Evolutionary conservation across 2,113 vertebrate genomes (phyloP).

Genomic region (Phoxinus phoxinus): DNA sequence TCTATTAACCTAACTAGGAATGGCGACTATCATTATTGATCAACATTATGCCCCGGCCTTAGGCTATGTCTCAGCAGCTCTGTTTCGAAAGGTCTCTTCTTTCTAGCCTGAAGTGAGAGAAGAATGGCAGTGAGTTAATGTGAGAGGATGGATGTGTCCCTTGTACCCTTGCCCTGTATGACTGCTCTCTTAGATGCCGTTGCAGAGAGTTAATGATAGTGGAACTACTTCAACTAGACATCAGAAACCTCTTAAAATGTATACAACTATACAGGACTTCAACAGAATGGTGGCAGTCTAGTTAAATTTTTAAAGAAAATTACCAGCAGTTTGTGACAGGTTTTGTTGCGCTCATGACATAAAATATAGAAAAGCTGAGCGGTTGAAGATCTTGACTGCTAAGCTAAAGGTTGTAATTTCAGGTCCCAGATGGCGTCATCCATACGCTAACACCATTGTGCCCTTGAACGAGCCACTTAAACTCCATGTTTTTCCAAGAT

Average conservation of each 20-base stretch:
- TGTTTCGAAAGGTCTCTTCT: constrained; percentile 29
- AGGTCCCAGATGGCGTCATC: background rate
- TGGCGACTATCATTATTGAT: constrained; percentile 52
- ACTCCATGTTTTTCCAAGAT: background rate
- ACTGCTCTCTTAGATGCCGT: constrained; percentile 40
- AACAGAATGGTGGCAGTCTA: background rate
- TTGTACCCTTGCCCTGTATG: constrained; percentile 36
- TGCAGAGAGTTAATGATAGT: background rate
- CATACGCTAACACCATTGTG: background rate
- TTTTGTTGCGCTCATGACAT: background rate
- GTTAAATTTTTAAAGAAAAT: background rate
- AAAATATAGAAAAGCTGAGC: background rate
- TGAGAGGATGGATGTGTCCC: constrained; percentile 38
- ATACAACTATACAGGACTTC: background rate
- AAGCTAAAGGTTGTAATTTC: background rate
- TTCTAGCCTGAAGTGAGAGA: constrained; percentile 32
- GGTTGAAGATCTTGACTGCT: background rate
- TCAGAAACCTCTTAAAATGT: background rate
- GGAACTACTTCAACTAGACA: background rate
- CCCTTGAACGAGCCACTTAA: constrained; percentile 23
- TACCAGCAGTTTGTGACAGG: background rate
- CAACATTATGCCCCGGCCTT: constrained; percentile 43
- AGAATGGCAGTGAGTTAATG: constrained; percentile 46
- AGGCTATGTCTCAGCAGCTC: constrained; percentile 40
- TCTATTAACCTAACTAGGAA: constrained; percentile 55